phyloP scores from a whole-genome alignment of 2,888 invertebrate species.

The Agrenia bidenticulata region DNA sequence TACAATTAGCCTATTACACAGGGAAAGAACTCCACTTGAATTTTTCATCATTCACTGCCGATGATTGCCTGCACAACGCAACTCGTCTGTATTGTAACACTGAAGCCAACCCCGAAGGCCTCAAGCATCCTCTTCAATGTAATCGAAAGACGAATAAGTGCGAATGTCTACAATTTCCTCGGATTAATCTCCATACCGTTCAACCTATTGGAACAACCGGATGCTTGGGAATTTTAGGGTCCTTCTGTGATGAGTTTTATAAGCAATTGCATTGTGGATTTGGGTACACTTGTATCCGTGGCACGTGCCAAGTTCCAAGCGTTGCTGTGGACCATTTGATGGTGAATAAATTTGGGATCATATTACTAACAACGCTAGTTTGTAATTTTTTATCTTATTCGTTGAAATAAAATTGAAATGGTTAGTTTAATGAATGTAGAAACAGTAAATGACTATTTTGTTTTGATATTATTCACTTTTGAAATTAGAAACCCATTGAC shows the following conservation, averaged over 20 bases:
- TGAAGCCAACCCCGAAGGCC: not conserved
- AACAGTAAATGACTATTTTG: no score
- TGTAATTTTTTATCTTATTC: no score
- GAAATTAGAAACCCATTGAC: no score
- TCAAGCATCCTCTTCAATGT: slow-evolving; percentile 16
- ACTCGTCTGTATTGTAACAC: slow-evolving; percentile 13
- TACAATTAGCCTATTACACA: not conserved
- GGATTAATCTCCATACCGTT: slow-evolving; percentile 10
- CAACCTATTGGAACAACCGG: slow-evolving; percentile 22
- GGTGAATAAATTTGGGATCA: no score
- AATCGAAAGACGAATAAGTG: slow-evolving; percentile 8
- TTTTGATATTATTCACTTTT: no score
- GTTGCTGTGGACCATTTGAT: no score
- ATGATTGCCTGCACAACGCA: slow-evolving; percentile 3
- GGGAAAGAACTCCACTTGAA: not conserved
- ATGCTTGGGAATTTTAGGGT: slow-evolving; percentile 15
- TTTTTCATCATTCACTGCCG: not conserved
- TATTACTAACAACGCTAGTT: no score
- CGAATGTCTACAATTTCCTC: slow-evolving; percentile 5
- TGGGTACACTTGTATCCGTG: slow-evolving; percentile 15
- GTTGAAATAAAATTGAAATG: no score
- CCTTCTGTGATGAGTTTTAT: slow-evolving; percentile 9
- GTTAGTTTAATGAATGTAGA: no score
- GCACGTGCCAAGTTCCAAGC: not conserved
- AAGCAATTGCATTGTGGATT: slow-evolving; percentile 18